Evolutionary conservation across 2,888 invertebrate genomes (phyloP).

Genomic region (Conus canariensis): DNA sequence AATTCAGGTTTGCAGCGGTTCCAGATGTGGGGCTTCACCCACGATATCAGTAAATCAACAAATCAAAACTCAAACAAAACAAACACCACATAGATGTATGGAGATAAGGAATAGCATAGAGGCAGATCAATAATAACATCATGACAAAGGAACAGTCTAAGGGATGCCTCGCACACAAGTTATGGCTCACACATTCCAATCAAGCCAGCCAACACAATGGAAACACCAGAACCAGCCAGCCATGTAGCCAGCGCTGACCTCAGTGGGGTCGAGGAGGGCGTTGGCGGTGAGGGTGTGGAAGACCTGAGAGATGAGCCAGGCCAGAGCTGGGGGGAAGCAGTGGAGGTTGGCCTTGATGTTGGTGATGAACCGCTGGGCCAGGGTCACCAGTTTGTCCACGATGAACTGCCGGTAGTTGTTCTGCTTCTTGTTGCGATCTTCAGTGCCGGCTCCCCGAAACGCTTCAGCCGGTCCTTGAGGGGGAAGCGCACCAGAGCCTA

Average conservation of each 20-base stretch:
- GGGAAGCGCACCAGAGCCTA: conserved; percentile 84
- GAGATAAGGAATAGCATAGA: no score
- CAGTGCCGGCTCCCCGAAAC: conserved; percentile 88
- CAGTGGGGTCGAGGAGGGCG: conserved; percentile 37
- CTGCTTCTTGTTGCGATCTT: conserved; percentile 87
- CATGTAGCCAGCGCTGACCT: not conserved
- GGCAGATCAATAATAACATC: no score
- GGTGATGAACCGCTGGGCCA: conserved; percentile 89
- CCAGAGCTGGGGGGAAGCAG: conserved; percentile 91
- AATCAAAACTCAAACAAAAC: no score
- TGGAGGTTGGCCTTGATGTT: conserved; percentile 91
- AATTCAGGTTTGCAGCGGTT: no score
- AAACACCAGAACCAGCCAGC: no score
- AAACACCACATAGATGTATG: no score
- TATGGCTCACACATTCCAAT: no score
- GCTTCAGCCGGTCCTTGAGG: conserved; percentile 82
- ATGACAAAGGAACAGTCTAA: no score
- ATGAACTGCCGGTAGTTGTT: conserved; percentile 88
- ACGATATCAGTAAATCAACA: no score
- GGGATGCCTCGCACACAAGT: no score
- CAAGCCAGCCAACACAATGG: no score
- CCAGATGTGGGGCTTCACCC: no score
- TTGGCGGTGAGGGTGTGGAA: conserved; percentile 47
- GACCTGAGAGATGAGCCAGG: conserved; percentile 93
- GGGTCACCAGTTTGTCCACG: conserved; percentile 87